Evolutionary conservation across 2,113 vertebrate species (phyloP).

Genomic region (Triplophysa rosa): DNA sequence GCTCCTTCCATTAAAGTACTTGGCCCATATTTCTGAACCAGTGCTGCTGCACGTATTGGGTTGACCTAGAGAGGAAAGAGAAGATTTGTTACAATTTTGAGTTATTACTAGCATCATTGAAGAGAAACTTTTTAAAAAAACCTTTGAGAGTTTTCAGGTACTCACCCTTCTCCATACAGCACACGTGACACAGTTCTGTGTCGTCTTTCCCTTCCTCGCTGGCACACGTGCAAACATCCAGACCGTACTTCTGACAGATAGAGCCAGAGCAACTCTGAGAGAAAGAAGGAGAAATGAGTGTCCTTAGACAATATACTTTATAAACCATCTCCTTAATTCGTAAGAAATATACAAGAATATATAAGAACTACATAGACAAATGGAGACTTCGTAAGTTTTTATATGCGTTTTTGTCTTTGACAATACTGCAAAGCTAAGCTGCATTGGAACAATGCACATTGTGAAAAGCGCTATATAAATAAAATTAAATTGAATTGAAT

Average conservation of each 20-base stretch:
- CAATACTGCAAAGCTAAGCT: no score
- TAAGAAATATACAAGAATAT: neutral
- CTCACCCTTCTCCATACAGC: slow-evolving; percentile 95
- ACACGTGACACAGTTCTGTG: slow-evolving; percentile 92
- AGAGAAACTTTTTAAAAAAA: no score
- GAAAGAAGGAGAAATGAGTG: neutral
- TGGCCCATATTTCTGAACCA: slow-evolving; percentile 79
- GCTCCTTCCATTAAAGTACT: slow-evolving; percentile 73
- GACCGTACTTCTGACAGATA: slow-evolving; percentile 85
- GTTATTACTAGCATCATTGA: neutral
- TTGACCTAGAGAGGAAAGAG: slow-evolving; percentile 70
- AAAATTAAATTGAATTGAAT: no score
- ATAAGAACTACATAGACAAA: no score
- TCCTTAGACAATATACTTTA: neutral
- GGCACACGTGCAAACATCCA: slow-evolving; percentile 91
- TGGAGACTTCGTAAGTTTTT: neutral
- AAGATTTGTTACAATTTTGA: neutral
- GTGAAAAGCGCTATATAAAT: no score
- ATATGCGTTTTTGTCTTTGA: neutral
- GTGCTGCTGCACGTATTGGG: slow-evolving; percentile 86
- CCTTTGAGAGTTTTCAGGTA: neutral
- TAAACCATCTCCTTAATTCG: neutral
- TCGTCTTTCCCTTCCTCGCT: slow-evolving; percentile 83
- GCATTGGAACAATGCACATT: no score
- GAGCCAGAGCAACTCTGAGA: slow-evolving; percentile 91